Evolutionary conservation across 2,888 invertebrate genomes (phyloP), one percentile per base, ranked within the genome.

Genomic region (Clivina fossor): DNA sequence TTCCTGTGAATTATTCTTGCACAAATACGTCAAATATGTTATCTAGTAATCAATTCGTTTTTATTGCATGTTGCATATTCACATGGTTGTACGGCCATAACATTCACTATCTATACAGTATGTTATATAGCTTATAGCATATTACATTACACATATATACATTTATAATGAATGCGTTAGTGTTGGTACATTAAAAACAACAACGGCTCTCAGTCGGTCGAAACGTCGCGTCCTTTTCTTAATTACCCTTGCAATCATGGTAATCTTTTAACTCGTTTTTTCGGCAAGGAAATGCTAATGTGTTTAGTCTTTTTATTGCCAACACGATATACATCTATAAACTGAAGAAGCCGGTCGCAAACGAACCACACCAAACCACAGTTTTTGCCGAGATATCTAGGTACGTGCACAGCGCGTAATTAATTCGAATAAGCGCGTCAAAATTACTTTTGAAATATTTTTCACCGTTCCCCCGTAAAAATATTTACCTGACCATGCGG

Each of bases 211-310:
- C 26, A n/a, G 26, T 24, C 4, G 22, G 20, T n/a, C 19, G 41
- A 30, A 20, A 20, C 40, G 28, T 38, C 11, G 32, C 43, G 22
- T 51, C 49, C 47, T 44, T 43, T 44, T 53, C 53, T 53, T 53
- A 53, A 53, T 53, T 53, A 53, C 53, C 41, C 37, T 43, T 26
- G 44, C 53, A 53, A 53, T 53, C 53, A 53, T 53, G 44, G 26
- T 44, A 44, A 44, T 44, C 43, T 53, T 44, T 40, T 43, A 44
- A 44, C 35, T 44, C 19, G 53, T 53, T 44, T 53, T 53, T 53
- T 53, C 37, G 44, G 53, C 53, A 53, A 53, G 53, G 53, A 53
- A 53, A 53, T 53, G 53, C 53, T 53, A 53, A 53, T 53, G 53
- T 53, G 53, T 37, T 35, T 8, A 16, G 44, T 53, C 35, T 53